Percentiles rank a stretch among this genome's conserved stretches.
These are phyloP conservation scores for Xiphorhynchus erythropygius DNA, from an alignment of 2,797 vertebrate genomes.

Conservation along the genomic window DNA sequence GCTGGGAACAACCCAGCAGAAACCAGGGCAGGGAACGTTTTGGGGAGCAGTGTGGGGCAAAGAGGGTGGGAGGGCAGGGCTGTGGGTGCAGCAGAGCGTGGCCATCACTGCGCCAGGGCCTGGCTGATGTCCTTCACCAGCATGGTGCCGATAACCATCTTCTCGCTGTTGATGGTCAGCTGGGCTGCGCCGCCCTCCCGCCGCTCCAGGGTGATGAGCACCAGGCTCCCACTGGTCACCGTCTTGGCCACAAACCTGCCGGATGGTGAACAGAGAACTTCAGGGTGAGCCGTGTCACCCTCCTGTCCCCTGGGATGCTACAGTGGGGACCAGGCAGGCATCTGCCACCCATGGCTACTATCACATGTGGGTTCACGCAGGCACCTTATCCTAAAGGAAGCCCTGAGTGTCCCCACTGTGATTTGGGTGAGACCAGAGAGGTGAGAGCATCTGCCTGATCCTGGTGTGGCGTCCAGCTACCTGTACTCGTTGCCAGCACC, in stretches of 20 bases:
- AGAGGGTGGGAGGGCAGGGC: not conserved
- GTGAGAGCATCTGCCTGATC: not conserved
- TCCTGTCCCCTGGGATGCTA: not conserved
- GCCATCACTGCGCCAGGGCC: conserved; percentile 85
- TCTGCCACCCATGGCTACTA: rapidly evolving
- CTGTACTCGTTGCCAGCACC: conserved; percentile 92
- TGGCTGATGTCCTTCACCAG: conserved; percentile 92
- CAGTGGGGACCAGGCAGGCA: rapidly evolving
- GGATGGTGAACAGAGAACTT: not conserved
- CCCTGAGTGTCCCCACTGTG: not conserved
- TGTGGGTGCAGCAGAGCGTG: rapidly evolving
- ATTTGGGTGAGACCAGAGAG: rapidly evolving
- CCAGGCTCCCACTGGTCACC: conserved; percentile 87
- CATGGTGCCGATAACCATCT: conserved; percentile 98
- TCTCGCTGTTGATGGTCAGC: conserved; percentile 95
- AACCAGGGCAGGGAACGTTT: not conserved
- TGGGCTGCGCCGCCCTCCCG: conserved; percentile 78
- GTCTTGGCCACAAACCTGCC: conserved; percentile 92
- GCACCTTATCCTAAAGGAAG: not conserved
- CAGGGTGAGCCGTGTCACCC: not conserved
- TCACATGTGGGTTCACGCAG: not conserved
- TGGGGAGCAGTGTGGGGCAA: not conserved
- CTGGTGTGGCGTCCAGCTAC: conserved; percentile 62
- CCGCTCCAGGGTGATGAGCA: conserved; percentile 88
- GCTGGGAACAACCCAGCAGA: not conserved